Evolutionary conservation across 1,140 invertebrate species (phyloP), one percentile per base, ranked within the genome.

Genomic region (Drosophila albomicans): DNA sequence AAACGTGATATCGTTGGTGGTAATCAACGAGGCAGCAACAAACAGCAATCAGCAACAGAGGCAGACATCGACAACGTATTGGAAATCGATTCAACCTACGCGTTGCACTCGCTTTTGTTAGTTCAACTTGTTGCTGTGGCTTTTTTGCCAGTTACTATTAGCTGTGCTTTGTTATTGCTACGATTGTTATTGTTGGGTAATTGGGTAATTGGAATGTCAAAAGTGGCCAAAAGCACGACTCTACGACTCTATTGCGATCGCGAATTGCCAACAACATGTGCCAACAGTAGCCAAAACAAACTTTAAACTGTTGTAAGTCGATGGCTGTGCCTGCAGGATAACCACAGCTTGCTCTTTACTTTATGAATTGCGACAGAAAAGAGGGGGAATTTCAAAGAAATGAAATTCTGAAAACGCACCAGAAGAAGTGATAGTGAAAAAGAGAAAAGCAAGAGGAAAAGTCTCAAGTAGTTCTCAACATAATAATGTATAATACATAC

Each of bases 141-240:
- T 25, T 25, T 25, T 4, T n/a, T n/a, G n/a, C n/a, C n/a, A n/a
- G n/a, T n/a, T n/a, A n/a, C n/a, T n/a, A n/a, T n/a, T 54, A 7
- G 15, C 25, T 54, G 49, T 30, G 46, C 11, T 41, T 41, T 20
- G 32, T 15, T 59, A 32, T 56, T 49, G 43, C 43, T 58, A 41
- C 48, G 28, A 28, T 65, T 68, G 56, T 52, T 61, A 32, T 69
- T 75, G 57, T 69, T 62, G 66, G 52, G 15, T 81, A 81, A 81
- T 69, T 68, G 66, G 52, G 15, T 81, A 81, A 81, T 81, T 81
- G 77, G 66, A 61, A 66, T 76, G 77, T 81, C 77, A 79, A 76
- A 80, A 77, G 57, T 38, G 49, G 62, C 38, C 56, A 43, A 75
- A 78, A 72, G 74, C 78, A 78, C 48, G 75, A 70, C 76, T 79